Evolutionary conservation across 1,140 invertebrate species (phyloP).

Genomic region (Lasioglossum baleicum): DNA sequence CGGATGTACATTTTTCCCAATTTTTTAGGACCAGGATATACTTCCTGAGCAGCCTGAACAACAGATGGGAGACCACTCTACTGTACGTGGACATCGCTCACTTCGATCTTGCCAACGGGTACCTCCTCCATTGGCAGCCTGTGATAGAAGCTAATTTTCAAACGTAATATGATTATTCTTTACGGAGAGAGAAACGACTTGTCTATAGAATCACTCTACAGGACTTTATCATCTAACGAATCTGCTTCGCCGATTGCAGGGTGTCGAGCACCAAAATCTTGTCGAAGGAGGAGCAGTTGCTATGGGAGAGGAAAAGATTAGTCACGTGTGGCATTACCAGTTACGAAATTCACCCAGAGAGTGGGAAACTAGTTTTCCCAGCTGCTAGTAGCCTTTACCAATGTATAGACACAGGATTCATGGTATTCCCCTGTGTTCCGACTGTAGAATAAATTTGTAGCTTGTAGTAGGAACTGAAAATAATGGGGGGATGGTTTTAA

Average conservation of each 20-base stretch:
- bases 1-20: neutral
- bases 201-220: neutral
- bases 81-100: slow-evolving; percentile 90
- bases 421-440: slow-evolving; percentile 77
- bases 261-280: slow-evolving; percentile 80
- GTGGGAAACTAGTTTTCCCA: slow-evolving; percentile 94
- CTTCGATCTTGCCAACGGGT: slow-evolving; percentile 78
- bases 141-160: slow-evolving; percentile 88
- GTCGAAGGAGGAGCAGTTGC: slow-evolving; percentile 92
- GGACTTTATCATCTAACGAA: neutral
- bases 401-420: slow-evolving; percentile 87
- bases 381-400: slow-evolving; percentile 91
- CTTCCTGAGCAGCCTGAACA: slow-evolving; percentile 91
- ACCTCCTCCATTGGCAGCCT: slow-evolving; percentile 85
- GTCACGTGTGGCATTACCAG: slow-evolving; percentile 96
- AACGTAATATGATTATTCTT: slow-evolving; percentile 70
- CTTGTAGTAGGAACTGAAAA: neutral
- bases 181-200: neutral
- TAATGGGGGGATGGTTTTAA: neutral
- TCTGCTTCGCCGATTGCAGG: slow-evolving; percentile 44
- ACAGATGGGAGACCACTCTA: slow-evolving; percentile 93
- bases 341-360: slow-evolving; percentile 91
- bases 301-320: slow-evolving; percentile 94
- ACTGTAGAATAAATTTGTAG: neutral
- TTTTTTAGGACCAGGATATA: slow-evolving; percentile 87